Base-by-base conservation (phyloP, 1,140 invertebrate genomes). In the Rhynchophorus ferrugineus region DNA sequence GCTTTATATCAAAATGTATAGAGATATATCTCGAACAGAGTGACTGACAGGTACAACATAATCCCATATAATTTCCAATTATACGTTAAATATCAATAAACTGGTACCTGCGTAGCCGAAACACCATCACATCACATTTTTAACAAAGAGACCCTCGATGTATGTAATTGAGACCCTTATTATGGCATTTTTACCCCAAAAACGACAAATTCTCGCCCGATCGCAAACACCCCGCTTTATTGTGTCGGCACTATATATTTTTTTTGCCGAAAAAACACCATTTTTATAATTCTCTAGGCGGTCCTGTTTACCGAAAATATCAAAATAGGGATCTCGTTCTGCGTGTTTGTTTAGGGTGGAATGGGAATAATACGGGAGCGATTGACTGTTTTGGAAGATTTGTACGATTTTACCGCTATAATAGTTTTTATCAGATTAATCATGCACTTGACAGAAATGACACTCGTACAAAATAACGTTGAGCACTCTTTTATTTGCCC, bases 251-350 rank as follows among this genome's bases (percentile, higher is more conserved):
- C 18, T 33, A 44, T n/a, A 50, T 41, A 49, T 54, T 51, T 59
- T 60, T 56, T 58, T 54, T 41, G 48, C 55, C 51, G 48, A 47
- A 59, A 61, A 61, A 60, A 62, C 54, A 60, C 49, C 57, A 54
- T 58, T 62, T 58, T 49, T 54, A 49, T 49, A 63, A 63, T 61
- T 60, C 60, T 53, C 55, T 54, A 56, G 62, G 62, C 58, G 62
- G 56, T 57, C 61, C 56, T 63, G 60, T 63, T 63, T 63, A 63
- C 62, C 54, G 54, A 57, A 58, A 60, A 60, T 60, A 61, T 50
- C 43, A 57, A 57, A 61, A 54, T 38, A 51, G 51, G 51, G 54
- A 11, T 43, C 16, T 41, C 16, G 36, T 33, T 48, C 49, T 43
- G 29, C 34, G 47, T 37, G 21, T 43, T 46, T 45, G 18, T 49